Percentiles rank a stretch among this genome's conserved stretches.
Conservation (phyloP, 2,888 invertebrate species). For the Poecilobothrus nobilitatus region DNA sequence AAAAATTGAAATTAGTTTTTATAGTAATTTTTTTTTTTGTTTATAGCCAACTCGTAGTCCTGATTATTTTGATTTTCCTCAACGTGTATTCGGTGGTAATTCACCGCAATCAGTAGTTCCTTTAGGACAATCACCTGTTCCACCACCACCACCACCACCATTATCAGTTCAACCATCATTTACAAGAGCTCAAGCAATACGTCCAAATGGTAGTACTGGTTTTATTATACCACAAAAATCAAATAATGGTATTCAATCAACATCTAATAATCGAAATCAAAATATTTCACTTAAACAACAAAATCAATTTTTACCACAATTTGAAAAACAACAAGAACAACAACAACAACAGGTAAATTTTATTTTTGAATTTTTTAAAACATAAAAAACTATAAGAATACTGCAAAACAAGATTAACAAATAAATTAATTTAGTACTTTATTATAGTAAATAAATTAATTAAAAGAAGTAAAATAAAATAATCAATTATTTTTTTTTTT, state of each 20-base stretch:
- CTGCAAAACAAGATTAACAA: too few relatives aligned
- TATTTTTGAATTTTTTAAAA: not conserved
- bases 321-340: not conserved
- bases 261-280: not conserved
- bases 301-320: not conserved
- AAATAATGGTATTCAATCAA: not conserved
- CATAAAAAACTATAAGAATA: too few relatives aligned
- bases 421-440: too few relatives aligned
- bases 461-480: too few relatives aligned
- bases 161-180: constrained; percentile 26
- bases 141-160: constrained; percentile 21
- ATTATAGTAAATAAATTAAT: too few relatives aligned
- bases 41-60: constrained; percentile 38
- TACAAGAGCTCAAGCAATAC: constrained; percentile 36
- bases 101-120: constrained; percentile 21
- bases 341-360: not conserved
- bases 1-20: too few relatives aligned
- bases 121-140: constrained; percentile 18
- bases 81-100: constrained; percentile 39
- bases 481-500: too few relatives aligned
- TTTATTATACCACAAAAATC: constrained; percentile 29
- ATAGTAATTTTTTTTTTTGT: not conserved
- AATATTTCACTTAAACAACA: not conserved
- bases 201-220: constrained; percentile 29
- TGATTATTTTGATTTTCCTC: constrained; percentile 43